Evolutionary conservation across 2,113 vertebrate genomes (phyloP).

Genomic region (Salvelinus sp.): DNA sequence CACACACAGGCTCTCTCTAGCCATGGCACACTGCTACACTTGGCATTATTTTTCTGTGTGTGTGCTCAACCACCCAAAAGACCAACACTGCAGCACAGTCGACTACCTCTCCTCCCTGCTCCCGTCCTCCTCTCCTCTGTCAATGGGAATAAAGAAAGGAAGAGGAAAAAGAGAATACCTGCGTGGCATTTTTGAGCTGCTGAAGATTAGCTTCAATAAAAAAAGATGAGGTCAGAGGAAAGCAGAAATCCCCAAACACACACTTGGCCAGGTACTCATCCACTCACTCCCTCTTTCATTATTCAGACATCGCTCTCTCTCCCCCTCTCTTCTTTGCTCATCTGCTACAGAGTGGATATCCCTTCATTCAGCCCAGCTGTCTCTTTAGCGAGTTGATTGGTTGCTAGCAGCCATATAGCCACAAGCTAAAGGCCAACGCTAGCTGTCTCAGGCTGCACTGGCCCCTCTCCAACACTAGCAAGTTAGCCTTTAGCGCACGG

Average conservation of each 20-base stretch:
- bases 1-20: neutral
- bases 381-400: neutral
- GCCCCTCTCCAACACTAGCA: conserved; percentile 61
- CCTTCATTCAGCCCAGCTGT: neutral
- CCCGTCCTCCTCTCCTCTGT: conserved; percentile 13
- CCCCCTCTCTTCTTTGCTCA: neutral
- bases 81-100: neutral
- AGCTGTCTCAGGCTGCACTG: conserved; percentile 46
- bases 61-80: neutral
- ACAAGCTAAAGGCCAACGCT: conserved; percentile 10
- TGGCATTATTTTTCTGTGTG: conserved; percentile 10
- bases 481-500: conserved; percentile 56
- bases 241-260: conserved; percentile 13
- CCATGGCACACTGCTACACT: conserved; percentile 15
- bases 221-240: conserved; percentile 48
- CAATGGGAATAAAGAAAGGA: neutral
- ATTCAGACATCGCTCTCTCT: neutral
- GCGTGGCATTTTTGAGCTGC: conserved; percentile 53
- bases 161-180: conserved; percentile 36
- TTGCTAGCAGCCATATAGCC: neutral
- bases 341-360: neutral
- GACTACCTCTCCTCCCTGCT: conserved; percentile 18
- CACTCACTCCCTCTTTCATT: neutral
- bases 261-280: neutral
- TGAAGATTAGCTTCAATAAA: conserved; percentile 48